These are phyloP conservation scores for Panonychus citri DNA, from an alignment of 1,140 invertebrate genomes.

Conservation along the genomic window DNA sequence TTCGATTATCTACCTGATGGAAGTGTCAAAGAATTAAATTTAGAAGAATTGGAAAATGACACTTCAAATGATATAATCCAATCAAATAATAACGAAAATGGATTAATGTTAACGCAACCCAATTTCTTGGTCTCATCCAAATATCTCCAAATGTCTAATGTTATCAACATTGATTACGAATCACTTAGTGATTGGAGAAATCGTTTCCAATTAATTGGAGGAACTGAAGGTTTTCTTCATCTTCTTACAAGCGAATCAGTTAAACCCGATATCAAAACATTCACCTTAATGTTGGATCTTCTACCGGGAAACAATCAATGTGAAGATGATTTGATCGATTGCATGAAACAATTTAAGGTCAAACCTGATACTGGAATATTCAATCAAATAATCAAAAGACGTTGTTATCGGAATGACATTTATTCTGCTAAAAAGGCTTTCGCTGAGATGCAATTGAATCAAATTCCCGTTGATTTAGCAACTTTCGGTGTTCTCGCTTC, in stretches of 20 bases:
- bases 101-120: too few species aligned
- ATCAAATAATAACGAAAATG: too few species aligned
- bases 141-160: not conserved
- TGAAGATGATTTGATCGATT: conserved; percentile 37
- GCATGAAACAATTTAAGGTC: conserved; percentile 33
- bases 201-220: conserved; percentile 48
- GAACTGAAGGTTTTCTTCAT: conserved; percentile 40
- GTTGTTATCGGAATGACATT: conserved; percentile 38
- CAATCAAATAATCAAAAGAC: conserved; percentile 60
- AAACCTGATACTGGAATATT: conserved; percentile 52
- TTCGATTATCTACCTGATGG: not conserved
- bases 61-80: too few species aligned
- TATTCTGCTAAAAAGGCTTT: conserved; percentile 37
- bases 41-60: too few species aligned
- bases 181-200: conserved; percentile 1
- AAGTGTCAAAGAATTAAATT: not conserved
- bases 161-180: conserved; percentile 9
- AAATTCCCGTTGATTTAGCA: conserved; percentile 42
- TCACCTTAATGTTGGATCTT: conserved; percentile 45
- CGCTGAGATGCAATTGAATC: conserved; percentile 31
- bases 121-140: not conserved
- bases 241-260: conserved; percentile 41
- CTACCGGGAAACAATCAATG: conserved; percentile 36
- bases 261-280: conserved; percentile 47
- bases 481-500: conserved; percentile 66